phyloP scores from a whole-genome alignment of 37 sponge, comb jelly and placozoan genomes.

The Oopsacas minuta region DNA sequence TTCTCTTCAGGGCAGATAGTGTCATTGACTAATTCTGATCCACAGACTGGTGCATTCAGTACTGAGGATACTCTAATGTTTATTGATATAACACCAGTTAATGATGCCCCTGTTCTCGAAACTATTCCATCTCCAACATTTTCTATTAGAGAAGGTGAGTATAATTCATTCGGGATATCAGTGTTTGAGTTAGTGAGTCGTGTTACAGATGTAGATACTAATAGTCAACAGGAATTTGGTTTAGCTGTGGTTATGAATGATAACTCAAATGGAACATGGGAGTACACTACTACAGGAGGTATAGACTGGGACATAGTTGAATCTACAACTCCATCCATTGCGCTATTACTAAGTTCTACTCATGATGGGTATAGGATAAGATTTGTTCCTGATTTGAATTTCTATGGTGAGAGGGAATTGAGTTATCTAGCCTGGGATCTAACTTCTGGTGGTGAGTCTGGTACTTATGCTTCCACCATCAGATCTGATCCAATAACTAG shows the following conservation, averaged over 20 bases:
- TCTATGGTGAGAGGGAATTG: slow-evolving; percentile 45
- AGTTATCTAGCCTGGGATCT: slow-evolving; percentile 76
- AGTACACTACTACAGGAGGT: slow-evolving; percentile 47
- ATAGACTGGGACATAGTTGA: slow-evolving; percentile 39
- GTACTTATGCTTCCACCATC: slow-evolving; percentile 30
- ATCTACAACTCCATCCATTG: slow-evolving; percentile 30
- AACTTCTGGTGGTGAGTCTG: slow-evolving; percentile 41
- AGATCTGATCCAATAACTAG: slow-evolving; percentile 42
- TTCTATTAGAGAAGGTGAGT: slow-evolving; percentile 47
- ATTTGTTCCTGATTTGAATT: slow-evolving; percentile 50
- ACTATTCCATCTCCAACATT: slow-evolving; percentile 25
- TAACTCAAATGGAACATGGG: slow-evolving; percentile 57
- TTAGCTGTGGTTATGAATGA: slow-evolving; percentile 50
- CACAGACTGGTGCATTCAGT: slow-evolving; percentile 54
- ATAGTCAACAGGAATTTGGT: slow-evolving; percentile 30
- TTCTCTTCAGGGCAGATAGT: slow-evolving; percentile 35
- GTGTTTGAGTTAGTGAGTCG: slow-evolving; percentile 29
- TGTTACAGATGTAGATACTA: slow-evolving; percentile 51
- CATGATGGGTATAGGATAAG: slow-evolving; percentile 31
- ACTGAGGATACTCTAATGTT: slow-evolving; percentile 14
- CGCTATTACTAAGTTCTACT: slow-evolving; percentile 41
- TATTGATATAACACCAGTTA: slow-evolving; percentile 35
- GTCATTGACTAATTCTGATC: slow-evolving; percentile 30
- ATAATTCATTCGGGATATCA: slow-evolving; percentile 38
- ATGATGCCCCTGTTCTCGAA: slow-evolving; percentile 66